These are phyloP conservation scores for Parus major DNA, from an alignment of 2,113 vertebrate genomes.

Conservation along the genomic window DNA sequence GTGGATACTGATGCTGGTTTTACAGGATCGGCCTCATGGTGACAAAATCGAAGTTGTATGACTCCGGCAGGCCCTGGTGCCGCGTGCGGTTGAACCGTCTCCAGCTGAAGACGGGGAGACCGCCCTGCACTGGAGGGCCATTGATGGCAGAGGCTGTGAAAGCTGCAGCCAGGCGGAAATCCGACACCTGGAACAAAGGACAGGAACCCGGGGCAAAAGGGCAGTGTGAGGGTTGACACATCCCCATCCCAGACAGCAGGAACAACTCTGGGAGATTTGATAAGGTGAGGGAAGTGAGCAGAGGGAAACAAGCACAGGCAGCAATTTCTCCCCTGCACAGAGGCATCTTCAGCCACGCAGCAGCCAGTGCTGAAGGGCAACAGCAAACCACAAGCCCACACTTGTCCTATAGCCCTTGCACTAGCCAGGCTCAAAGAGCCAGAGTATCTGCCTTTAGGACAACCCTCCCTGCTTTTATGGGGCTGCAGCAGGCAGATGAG, in stretches of 20 bases:
- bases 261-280: not conserved
- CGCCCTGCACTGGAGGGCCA: slow-evolving; percentile 84
- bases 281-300: not conserved
- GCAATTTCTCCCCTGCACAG: not conserved
- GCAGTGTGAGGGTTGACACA: accelerated
- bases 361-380: not conserved
- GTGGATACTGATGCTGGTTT: not conserved
- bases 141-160: slow-evolving; percentile 83
- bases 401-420: not conserved
- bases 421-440: not conserved
- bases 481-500: not conserved
- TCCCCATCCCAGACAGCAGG: not conserved
- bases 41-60: slow-evolving; percentile 86
- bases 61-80: slow-evolving; percentile 83
- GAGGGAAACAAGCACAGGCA: not conserved
- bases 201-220: not conserved
- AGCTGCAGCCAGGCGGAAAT: slow-evolving; percentile 77
- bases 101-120: slow-evolving; percentile 85
- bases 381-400: not conserved
- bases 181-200: slow-evolving; percentile 79
- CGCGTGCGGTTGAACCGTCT: slow-evolving; percentile 76
- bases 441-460: not conserved
- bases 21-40: slow-evolving; percentile 82
- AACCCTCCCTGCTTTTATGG: not conserved
- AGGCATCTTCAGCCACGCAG: not conserved